Conservation (phyloP, 2,888 invertebrate species). For the Baronia brevicornis region DNA sequence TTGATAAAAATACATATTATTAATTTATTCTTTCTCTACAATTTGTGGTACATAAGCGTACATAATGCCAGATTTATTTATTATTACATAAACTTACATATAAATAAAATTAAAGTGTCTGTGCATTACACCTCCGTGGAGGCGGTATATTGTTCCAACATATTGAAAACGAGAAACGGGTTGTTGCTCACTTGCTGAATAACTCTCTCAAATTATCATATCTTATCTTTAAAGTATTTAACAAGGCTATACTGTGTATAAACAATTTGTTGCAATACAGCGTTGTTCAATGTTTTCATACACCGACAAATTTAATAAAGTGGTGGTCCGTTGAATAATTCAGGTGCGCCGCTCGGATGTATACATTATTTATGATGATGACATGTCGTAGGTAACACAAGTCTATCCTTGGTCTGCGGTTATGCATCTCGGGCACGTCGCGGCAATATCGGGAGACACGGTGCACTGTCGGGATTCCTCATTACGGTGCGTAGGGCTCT, state of each 20-base stretch:
- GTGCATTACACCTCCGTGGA: constrained; percentile 1
- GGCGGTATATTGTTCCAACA: constrained; percentile 1
- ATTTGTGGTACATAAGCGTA: neutral
- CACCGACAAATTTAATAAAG: constrained; percentile 72
- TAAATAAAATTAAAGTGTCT: neutral
- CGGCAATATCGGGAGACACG: constrained; percentile 46
- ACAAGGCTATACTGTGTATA: no score
- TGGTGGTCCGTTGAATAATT: constrained; percentile 68
- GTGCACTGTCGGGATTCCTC: constrained; percentile 23
- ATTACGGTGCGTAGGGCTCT: constrained; percentile 13
- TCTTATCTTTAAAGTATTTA: no score
- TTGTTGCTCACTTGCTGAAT: no score
- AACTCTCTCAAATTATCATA: constrained; percentile 33
- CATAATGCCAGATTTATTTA: constrained; percentile 1
- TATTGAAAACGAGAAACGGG: no score
- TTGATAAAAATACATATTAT: no score
- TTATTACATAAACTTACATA: constrained; percentile 1
- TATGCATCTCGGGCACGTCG: constrained; percentile 66
- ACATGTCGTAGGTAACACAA: constrained; percentile 60
- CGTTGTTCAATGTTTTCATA: constrained; percentile 51
- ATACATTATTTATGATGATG: constrained; percentile 73
- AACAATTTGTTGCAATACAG: constrained; percentile 41
- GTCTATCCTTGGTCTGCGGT: constrained; percentile 58
- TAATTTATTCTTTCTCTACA: no score
- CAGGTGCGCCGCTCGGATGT: constrained; percentile 47